Evolutionary conservation across 1,140 invertebrate genomes (phyloP), one percentile per base, ranked within the genome.

Genomic region (Cylas formicarius): DNA sequence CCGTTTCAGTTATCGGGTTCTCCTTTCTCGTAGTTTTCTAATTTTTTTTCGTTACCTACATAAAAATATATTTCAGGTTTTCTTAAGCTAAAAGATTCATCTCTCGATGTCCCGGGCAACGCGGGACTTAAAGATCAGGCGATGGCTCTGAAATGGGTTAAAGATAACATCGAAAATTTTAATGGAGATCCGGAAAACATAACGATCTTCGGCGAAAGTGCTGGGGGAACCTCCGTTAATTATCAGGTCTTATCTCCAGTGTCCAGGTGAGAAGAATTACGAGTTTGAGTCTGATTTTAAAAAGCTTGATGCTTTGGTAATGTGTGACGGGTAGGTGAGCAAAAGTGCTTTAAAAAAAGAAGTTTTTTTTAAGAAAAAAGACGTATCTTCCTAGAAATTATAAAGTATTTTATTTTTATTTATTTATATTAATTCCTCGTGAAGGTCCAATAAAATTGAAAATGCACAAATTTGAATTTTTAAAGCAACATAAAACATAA

Each of bases 81-180:
- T 45, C 28, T 49, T 9, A 48, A 20, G 9, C 45, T 70, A 1
- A 56, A 65, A 4, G 65, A 71, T 34, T 49, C 55, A 11, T 37
- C 51, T 3, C 44, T 68, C 4, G 65, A 56, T 51, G 61, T 69
- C 4, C 57, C 70, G 20, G 77, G 77, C 16, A 80, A 80, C 62
- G 75, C 71, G 40, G 77, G 75, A 2, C 59, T 80, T 9, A 75
- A 74, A 56, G 78, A 81, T 60, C 72, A 76, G 49, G 54, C 74
- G 4, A 44, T 72, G 47, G 72, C 67, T 0, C 56, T 81, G 7
- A 61, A 70, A 49, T 81, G 76, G 72, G 65, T 80, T 3, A 63
- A 72, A 44, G 57, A 66, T 20, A 72, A 73, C 48, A 74, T 75
- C 18, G 31, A 35, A 20, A 16, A 40, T 19, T 76, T 76, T 45